Evolutionary conservation across 1,140 invertebrate genomes (phyloP).

Genomic region (Archivesica marissinica): DNA sequence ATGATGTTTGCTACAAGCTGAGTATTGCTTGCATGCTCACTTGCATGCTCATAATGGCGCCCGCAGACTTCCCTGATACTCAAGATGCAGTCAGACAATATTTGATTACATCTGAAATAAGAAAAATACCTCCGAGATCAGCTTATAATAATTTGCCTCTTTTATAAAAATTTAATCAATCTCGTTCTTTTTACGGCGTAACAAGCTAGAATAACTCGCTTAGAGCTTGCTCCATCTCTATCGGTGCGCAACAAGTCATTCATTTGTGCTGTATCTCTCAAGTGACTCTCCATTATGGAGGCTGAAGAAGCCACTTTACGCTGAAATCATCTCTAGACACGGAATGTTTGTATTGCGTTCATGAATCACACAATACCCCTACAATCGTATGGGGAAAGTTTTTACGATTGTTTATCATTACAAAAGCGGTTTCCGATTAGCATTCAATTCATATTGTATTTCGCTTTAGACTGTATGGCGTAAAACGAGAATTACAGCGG

Average conservation of each 20-base stretch:
- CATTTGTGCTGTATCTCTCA: slow-evolving; percentile 38
- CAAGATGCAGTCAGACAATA: slow-evolving; percentile 1
- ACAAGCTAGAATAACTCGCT: slow-evolving; percentile 13
- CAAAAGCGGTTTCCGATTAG: slow-evolving; percentile 49
- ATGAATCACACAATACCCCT: slow-evolving; percentile 30
- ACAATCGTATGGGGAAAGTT: slow-evolving; percentile 11
- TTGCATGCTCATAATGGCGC: not conserved
- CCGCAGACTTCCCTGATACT: too few relatives aligned
- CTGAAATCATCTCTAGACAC: slow-evolving; percentile 34
- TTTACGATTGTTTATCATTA: slow-evolving; percentile 55
- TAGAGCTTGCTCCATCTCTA: not conserved
- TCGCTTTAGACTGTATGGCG: slow-evolving; percentile 35
- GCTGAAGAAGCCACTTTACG: slow-evolving; percentile 44
- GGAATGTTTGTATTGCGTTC: slow-evolving; percentile 38
- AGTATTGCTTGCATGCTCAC: not conserved
- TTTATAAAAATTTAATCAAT: slow-evolving; percentile 50
- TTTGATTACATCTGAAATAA: not conserved
- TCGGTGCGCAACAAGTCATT: slow-evolving; percentile 51
- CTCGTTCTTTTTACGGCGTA: not conserved
- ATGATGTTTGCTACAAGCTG: too few relatives aligned
- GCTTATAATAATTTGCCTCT: not conserved
- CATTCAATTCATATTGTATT: slow-evolving; percentile 46
- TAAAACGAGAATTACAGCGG: slow-evolving; percentile 23
- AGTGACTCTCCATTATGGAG: slow-evolving; percentile 51
- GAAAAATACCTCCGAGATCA: slow-evolving; percentile 6